Conservation (phyloP, 2,113 vertebrate species). For the Cebus imitator region DNA sequence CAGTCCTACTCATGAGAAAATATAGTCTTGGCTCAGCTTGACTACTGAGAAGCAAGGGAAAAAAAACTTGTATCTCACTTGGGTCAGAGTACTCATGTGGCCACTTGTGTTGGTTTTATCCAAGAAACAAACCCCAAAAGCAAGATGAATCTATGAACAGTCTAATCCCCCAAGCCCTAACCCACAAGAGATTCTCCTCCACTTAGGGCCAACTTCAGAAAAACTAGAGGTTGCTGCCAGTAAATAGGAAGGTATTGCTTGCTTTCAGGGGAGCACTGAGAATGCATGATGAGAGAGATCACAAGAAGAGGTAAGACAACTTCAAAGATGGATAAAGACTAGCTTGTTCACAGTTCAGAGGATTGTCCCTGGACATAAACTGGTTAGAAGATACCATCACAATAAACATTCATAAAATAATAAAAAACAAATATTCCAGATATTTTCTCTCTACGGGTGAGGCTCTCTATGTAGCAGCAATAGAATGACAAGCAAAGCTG, state of each 20-base stretch:
- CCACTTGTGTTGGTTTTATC: not conserved
- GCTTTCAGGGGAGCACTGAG: not conserved
- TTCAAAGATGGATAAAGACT: not conserved
- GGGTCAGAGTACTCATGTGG: not conserved
- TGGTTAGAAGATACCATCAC: not conserved
- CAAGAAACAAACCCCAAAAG: not conserved
- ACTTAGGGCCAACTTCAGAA: not conserved
- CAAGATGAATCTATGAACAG: not conserved
- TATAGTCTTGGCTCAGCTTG: not conserved
- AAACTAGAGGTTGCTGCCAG: not conserved
- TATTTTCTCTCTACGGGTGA: not conserved
- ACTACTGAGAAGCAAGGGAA: not conserved
- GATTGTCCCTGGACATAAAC: not conserved
- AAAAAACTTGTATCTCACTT: not conserved
- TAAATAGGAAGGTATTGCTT: not conserved
- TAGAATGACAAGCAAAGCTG: not conserved
- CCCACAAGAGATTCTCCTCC: not conserved
- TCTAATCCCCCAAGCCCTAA: too few species aligned
- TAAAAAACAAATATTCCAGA: not conserved
- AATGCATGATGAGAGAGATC: not conserved
- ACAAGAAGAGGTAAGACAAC: not conserved
- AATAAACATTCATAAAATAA: not conserved
- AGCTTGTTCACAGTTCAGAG: not conserved
- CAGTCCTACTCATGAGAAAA: not conserved
- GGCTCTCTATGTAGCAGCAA: not conserved